Evolutionary conservation across 2,797 vertebrate genomes (phyloP), one percentile per base, ranked within the genome.

Genomic region (Tapirus indicus): DNA sequence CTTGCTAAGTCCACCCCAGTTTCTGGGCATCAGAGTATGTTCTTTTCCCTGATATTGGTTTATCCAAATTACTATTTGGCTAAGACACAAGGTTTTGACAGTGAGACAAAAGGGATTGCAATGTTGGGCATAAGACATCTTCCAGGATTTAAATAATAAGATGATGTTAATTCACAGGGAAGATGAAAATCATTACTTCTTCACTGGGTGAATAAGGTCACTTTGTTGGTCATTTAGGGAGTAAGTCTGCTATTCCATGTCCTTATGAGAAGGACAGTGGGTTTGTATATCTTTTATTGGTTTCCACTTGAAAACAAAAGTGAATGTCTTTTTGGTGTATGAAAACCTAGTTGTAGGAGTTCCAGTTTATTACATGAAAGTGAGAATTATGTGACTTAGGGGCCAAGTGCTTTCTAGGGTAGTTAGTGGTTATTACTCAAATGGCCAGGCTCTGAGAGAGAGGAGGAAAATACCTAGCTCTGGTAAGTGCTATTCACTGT

Each of bases 241-340:
- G 14, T 12, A 66, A 94, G 66, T 54, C 68, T 44, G 20, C 35
- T 91, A 44, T 80, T 91, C 44, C 27, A 14, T 86, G 35, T 32
- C 49, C 27, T 72, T 72, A 58, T 38, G 49, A 56, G 54, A 56
- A 44, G 35, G 25, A 13, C 52, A 87, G 14, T 86, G 84, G 44
- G 49, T 32, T 86, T 74, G 41, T 87, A 86, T 86, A 14, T 49
- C 21, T 52, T 49, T 74, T 83, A 20, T 74, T 29, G 35, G 44
- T 74, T 92, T 83, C 21, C 58, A 62, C 38, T 74, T 90, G 44
- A 92, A 41, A 84, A 74, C 56, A 74, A 92, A 82, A 83, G n/a
- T 16, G 52, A 84, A 74, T 41, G 12, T 62, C 56, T 83, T 52
- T 64, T 38, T 64, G 27, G 44, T 62, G 6, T 60, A 29, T 64